Evolutionary conservation across 2,888 invertebrate species (phyloP), one percentile per base, ranked within the genome.

Genomic region (Atrina japonica): DNA sequence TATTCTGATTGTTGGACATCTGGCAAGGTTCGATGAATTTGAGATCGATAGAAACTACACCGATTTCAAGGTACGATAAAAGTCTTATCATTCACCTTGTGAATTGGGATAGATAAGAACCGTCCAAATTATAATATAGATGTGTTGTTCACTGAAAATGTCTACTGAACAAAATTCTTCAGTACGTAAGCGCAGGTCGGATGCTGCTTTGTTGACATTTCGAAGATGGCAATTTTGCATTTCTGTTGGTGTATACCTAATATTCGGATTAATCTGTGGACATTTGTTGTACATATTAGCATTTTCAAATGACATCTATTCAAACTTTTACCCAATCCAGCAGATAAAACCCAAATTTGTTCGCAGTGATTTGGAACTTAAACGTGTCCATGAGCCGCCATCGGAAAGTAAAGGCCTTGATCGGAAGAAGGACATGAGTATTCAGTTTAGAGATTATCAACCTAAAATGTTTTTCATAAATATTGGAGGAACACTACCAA

Each of bases 391-490:
- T 21, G 45, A 30, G 14, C 71, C 66, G 14, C 71, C 67, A 1
- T 16, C 43, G 18, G 55, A 47, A 21, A 56, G 71, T 25, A n/a
- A 52, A 5, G 71, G 71, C 3, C 11, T 50, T 5, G 63, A 63
- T 21, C 66, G 66, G 1, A 72, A 72, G 29, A 72, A 72, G 40
- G 71, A 72, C 43, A 50, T 67, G 66, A 72, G 71, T 40, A 56
- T 72, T 21, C 71, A 72, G 27, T 73, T 68, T 18, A 35, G 73
- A 16, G 76, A 76, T 29, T 75, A 78, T 64, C 14, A 70, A 11
- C 75, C 78, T 6, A 45, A 66, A 3, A 63, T 64, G 16, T 55
- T 76, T 11, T 78, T 78, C 47, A 63, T 78, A 7, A 76, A 76
- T 52, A 59, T 64, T 18, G 76, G 76, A 0, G 68, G 67, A 41